These are phyloP conservation scores for Calosoma granatense DNA, from an alignment of 1,140 invertebrate genomes.

Conservation along the genomic window DNA sequence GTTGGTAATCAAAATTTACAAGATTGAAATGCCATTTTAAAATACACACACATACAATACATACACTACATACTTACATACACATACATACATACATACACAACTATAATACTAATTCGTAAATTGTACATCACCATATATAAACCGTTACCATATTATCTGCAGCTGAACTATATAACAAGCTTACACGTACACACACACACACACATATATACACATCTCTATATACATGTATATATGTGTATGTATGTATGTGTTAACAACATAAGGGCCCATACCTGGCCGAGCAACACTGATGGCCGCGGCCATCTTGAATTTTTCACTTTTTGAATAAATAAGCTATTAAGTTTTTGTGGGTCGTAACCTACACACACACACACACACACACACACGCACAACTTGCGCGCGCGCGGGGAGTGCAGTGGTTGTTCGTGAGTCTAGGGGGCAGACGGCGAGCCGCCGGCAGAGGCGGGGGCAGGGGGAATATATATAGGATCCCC, in stretches of 20 bases:
- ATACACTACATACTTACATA: too few species aligned
- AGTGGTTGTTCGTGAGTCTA: too few species aligned
- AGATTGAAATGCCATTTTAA: too few species aligned
- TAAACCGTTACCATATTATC: not conserved
- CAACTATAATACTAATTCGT: not conserved
- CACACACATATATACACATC: not conserved
- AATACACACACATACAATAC: too few species aligned
- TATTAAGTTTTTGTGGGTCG: slow-evolving; percentile 35
- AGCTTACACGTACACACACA: not conserved
- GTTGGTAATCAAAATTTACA: too few species aligned
- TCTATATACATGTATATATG: too few species aligned
- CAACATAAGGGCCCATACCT: slow-evolving; percentile 19
- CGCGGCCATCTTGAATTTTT: slow-evolving; percentile 35
- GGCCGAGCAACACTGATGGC: slow-evolving; percentile 11
- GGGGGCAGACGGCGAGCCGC: slow-evolving; percentile 1
- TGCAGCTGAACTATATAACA: not conserved
- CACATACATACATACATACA: too few species aligned
- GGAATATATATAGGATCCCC: slow-evolving; percentile 26
- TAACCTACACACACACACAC: too few species aligned
- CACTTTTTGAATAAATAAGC: slow-evolving; percentile 36
- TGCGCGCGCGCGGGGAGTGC: too few species aligned
- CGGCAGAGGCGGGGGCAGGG: slow-evolving; percentile 8
- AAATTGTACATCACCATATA: not conserved
- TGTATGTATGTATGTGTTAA: too few species aligned
- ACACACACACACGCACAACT: too few species aligned